phyloP scores from a whole-genome alignment of 2,797 vertebrate species.

The Urosaurus nigricauda region DNA sequence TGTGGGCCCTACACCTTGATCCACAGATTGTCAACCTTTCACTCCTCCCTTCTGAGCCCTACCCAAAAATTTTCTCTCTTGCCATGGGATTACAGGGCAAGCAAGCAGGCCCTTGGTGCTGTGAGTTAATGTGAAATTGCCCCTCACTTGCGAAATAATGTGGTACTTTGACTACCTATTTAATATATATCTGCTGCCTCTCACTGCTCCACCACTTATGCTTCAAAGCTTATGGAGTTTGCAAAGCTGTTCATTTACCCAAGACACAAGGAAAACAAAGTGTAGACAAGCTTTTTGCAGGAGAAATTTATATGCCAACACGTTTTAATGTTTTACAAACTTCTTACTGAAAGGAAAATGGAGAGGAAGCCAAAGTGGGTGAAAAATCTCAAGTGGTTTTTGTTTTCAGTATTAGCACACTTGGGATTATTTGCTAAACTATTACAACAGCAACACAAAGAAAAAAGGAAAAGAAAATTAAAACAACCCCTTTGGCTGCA shows the following conservation, averaged over 20 bases:
- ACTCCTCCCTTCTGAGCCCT: too few relatives aligned
- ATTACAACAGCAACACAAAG: constrained; percentile 13
- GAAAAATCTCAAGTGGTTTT: constrained; percentile 45
- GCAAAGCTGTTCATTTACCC: constrained; percentile 59
- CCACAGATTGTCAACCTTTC: too few relatives aligned
- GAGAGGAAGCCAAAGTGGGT: constrained; percentile 41
- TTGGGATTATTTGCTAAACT: constrained; percentile 28
- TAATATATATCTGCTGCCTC: constrained; percentile 61
- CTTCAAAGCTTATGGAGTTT: constrained; percentile 48
- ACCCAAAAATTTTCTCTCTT: not conserved
- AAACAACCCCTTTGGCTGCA: constrained; percentile 6
- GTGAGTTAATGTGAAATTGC: constrained; percentile 14
- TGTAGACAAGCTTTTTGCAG: constrained; percentile 39
- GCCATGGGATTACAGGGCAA: not conserved
- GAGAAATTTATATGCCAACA: constrained; percentile 42
- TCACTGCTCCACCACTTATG: constrained; percentile 32
- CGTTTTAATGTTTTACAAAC: constrained; percentile 54
- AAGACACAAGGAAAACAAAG: constrained; percentile 42
- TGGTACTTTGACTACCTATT: constrained; percentile 41
- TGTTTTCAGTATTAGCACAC: constrained; percentile 18
- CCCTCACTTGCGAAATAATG: constrained; percentile 46
- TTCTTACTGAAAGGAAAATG: constrained; percentile 11
- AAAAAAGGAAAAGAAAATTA: not conserved
- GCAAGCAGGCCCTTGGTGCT: not conserved
- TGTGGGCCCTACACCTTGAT: not conserved